Evolutionary conservation across 2,113 vertebrate genomes (phyloP).

Genomic region (Catharus minimus): DNA sequence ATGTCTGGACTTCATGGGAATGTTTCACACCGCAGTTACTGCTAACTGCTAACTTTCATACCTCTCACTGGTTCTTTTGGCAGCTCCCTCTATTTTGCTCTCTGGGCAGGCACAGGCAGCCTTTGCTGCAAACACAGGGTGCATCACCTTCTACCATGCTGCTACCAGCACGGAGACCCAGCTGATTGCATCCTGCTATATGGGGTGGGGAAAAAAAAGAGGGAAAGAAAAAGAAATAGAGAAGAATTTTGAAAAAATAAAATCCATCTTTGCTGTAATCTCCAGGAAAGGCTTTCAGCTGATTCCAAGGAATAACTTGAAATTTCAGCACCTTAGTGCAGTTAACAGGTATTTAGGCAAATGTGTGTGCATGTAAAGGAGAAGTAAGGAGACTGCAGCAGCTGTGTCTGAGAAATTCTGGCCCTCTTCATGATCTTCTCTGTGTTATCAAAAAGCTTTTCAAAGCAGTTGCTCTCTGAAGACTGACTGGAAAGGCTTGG

Average conservation of each 20-base stretch:
- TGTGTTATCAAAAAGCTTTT: not conserved
- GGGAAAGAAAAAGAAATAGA: not conserved
- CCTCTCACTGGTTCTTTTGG: slow-evolving; percentile 72
- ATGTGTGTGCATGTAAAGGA: not conserved
- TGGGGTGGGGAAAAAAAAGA: not conserved
- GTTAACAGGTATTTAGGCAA: not conserved
- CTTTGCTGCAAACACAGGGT: slow-evolving; percentile 14
- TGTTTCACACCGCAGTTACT: slow-evolving; percentile 69
- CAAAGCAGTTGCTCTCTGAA: not conserved
- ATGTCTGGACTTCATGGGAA: slow-evolving; percentile 76
- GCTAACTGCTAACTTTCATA: slow-evolving; percentile 72
- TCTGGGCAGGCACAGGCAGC: slow-evolving; percentile 49
- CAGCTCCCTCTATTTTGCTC: slow-evolving; percentile 69
- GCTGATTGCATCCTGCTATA: slow-evolving; percentile 13
- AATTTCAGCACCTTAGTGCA: not conserved
- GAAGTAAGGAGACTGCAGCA: not conserved
- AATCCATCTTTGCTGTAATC: not conserved
- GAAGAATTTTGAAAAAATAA: not conserved
- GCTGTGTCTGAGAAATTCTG: not conserved
- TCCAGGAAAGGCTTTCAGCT: not conserved
- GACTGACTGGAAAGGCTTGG: not conserved
- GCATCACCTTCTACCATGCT: slow-evolving; percentile 12
- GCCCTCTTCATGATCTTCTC: not conserved
- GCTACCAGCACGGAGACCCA: slow-evolving; percentile 25
- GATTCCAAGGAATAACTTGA: not conserved